Conservation (phyloP, 2,113 vertebrate species). For the Mesocricetus auratus region DNA sequence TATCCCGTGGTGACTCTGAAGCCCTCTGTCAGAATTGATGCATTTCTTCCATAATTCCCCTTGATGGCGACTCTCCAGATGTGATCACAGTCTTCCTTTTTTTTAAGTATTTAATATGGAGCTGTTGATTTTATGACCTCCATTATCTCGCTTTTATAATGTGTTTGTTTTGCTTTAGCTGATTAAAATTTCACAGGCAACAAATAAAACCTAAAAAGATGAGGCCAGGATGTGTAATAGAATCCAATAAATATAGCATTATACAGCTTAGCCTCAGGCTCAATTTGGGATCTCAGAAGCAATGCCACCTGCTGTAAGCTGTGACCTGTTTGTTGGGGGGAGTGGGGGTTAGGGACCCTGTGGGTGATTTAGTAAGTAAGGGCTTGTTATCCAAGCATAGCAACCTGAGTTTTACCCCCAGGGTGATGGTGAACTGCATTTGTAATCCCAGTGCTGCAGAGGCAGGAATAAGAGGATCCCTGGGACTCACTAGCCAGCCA, state of each 20-base stretch:
- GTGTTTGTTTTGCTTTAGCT: conserved; percentile 67
- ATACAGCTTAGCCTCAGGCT: background rate
- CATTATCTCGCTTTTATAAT: conserved; percentile 20
- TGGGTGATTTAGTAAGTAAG: too few relatives aligned
- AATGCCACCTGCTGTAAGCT: background rate
- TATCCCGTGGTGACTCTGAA: background rate
- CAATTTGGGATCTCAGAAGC: background rate
- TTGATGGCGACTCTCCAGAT: background rate
- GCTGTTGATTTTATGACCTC: conserved; percentile 42
- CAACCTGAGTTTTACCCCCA: background rate
- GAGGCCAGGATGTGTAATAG: conserved; percentile 38
- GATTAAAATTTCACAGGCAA: conserved; percentile 71
- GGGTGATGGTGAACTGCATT: background rate
- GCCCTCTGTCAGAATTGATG: background rate
- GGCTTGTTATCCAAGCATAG: too few relatives aligned
- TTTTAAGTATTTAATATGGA: background rate
- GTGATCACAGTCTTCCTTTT: background rate
- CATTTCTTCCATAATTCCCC: background rate
- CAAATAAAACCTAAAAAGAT: conserved; percentile 64
- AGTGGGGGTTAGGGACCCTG: background rate
- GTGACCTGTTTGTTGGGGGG: conserved; percentile 33
- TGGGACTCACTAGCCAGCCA: too few relatives aligned
- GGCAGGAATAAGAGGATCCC: background rate
- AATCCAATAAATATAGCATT: background rate
- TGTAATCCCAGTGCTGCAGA: background rate